These are phyloP conservation scores for Zenarchopterus dispar DNA, from an alignment of 2,797 vertebrate genomes.

Conservation along the genomic window DNA sequence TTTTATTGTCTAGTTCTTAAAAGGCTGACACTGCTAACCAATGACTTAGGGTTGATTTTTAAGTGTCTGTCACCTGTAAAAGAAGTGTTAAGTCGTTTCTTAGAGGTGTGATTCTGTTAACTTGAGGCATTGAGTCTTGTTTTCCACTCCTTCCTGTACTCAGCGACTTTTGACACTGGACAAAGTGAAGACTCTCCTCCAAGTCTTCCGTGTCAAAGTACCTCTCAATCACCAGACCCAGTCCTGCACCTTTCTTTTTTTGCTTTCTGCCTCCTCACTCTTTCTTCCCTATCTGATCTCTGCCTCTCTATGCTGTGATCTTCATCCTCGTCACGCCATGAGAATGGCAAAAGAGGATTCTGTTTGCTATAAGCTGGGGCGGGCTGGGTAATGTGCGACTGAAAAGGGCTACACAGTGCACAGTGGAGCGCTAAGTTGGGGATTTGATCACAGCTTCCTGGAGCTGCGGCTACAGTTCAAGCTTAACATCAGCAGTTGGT, in stretches of 20 bases:
- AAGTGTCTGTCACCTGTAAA: conserved; percentile 58
- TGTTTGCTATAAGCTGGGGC: conserved; percentile 46
- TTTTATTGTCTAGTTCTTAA: conserved; percentile 58
- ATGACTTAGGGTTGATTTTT: conserved; percentile 50
- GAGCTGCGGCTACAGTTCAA: conserved; percentile 62
- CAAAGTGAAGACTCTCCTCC: conserved; percentile 37
- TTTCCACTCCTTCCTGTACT: conserved; percentile 46
- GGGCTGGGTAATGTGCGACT: conserved; percentile 43
- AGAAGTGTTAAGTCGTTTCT: conserved; percentile 45
- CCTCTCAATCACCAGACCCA: conserved; percentile 49
- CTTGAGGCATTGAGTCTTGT: conserved; percentile 30
- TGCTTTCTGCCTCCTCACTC: conserved; percentile 19
- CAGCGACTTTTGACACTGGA: conserved; percentile 60
- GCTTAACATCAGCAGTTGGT: conserved; percentile 73
- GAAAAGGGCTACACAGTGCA: conserved; percentile 55
- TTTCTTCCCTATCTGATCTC: conserved; percentile 44
- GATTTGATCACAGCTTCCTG: conserved; percentile 71
- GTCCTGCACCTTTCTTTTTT: conserved; percentile 23
- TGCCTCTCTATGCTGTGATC: conserved; percentile 29
- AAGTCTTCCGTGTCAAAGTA: conserved; percentile 38
- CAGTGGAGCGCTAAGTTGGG: conserved; percentile 56
- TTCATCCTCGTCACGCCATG: conserved; percentile 30
- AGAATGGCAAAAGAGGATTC: conserved; percentile 48
- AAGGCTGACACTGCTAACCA: conserved; percentile 62
- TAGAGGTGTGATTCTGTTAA: conserved; percentile 44